Evolutionary conservation across 2,113 vertebrate species (phyloP).

Genomic region (Platycercus adscitus): DNA sequence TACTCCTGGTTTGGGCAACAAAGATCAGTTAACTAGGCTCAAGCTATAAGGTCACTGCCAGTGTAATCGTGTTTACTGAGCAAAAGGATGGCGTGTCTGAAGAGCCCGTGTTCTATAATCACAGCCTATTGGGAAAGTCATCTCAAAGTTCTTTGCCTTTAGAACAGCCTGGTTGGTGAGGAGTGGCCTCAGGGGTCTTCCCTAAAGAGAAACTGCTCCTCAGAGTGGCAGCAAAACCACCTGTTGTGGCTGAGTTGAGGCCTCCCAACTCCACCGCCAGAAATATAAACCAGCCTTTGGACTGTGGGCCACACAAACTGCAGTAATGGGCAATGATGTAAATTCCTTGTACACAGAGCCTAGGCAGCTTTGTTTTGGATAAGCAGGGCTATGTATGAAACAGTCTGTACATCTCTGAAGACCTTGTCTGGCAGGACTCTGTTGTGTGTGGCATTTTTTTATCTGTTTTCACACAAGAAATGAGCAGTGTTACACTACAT

Average conservation of each 20-base stretch:
- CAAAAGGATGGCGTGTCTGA: neutral
- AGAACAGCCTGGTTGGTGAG: neutral
- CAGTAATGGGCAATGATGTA: neutral
- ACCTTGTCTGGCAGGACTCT: neutral
- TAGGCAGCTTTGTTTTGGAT: neutral
- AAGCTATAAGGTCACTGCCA: neutral
- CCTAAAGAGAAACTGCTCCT: neutral
- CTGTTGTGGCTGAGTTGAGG: neutral
- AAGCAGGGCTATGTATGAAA: neutral
- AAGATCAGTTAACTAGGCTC: neutral
- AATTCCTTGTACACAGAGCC: neutral
- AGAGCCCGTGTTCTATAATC: neutral
- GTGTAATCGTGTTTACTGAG: neutral
- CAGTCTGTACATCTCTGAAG: neutral
- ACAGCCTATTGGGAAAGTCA: neutral
- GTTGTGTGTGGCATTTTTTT: neutral
- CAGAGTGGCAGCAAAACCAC: neutral
- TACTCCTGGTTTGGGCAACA: neutral
- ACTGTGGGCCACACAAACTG: neutral
- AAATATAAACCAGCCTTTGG: neutral
- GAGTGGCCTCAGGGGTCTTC: neutral
- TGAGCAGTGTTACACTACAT: neutral
- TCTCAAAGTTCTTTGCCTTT: neutral
- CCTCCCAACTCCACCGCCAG: neutral
- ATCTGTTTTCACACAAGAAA: neutral